These are phyloP conservation scores for Aphidius colemani DNA, from an alignment of 2,888 invertebrate genomes.

Conservation along the genomic window DNA sequence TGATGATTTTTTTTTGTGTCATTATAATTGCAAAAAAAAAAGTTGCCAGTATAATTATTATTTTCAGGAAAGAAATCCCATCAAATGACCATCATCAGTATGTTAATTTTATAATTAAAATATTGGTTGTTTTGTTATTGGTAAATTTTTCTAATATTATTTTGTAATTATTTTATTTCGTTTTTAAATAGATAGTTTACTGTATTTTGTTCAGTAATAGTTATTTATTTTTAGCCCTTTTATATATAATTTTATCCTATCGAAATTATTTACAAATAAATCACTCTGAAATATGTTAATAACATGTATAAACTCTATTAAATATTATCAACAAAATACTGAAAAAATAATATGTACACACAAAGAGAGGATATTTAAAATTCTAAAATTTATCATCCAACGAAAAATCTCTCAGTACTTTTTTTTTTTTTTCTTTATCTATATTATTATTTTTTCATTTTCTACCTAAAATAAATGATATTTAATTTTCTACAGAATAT, in stretches of 20 bases:
- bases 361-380: conserved; percentile 16
- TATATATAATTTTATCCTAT: conserved; percentile 24
- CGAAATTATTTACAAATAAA: conserved; percentile 41
- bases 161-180: background rate
- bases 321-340: conserved; percentile 44
- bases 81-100: too few relatives aligned
- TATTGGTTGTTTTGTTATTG: too few relatives aligned
- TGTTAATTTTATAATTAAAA: too few relatives aligned
- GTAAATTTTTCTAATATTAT: too few relatives aligned
- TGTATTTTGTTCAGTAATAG: too few relatives aligned
- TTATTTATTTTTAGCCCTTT: background rate
- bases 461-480: background rate
- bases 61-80: too few relatives aligned
- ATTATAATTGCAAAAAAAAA: too few relatives aligned
- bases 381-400: background rate
- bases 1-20: too few relatives aligned
- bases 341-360: conserved; percentile 42
- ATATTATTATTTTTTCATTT: conserved; percentile 12
- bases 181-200: background rate
- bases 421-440: conserved; percentile 6
- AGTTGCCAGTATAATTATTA: too few relatives aligned
- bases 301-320: conserved; percentile 46
- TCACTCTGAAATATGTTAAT: conserved; percentile 42
- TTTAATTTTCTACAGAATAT: too few relatives aligned
- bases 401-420: background rate